Base-by-base conservation (phyloP, 1,140 invertebrate species). In the Daktulosphaira vitifoliae region DNA sequence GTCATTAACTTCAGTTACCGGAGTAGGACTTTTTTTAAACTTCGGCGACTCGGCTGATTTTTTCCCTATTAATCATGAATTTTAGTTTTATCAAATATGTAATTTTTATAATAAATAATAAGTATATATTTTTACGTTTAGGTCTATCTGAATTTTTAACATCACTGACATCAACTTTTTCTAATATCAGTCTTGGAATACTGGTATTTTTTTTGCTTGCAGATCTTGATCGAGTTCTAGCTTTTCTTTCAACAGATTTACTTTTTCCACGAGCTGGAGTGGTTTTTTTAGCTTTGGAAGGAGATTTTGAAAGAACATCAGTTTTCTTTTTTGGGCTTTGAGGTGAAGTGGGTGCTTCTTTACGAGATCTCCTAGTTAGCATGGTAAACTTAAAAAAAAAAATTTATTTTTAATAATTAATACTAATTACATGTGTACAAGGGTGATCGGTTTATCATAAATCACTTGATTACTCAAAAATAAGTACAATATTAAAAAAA, bases 351-450 rank as follows among this genome's bases (percentile, higher is more conserved):
- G 29, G 5, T 0, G 8, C 42, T 33, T 62, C 56, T 48, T 33
- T 48, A 5, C 56, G 42, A 20, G 56, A 48, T 22, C 42, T 62
- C 46, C 56, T 62, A 3, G 56, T 62, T 11, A 62, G 20, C 42
- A 48, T 62, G n/a, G 25, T 6, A 0, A 59, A 7, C 42, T 48
- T 13, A 22, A 46, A 48, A 56, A 56, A 6, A 42, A 42, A 42
- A 9, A n/a, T n/a, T n/a, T n/a, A n/a, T n/a, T n/a, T n/a, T n/a
- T n/a, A n/a, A n/a, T n/a, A n/a, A n/a, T n/a, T n/a, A n/a, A n/a
- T n/a, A n/a, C n/a, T n/a, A n/a, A n/a, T n/a, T n/a, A n/a, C n/a
- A n/a, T n/a, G n/a, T n/a, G n/a, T n/a, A n/a, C n/a, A n/a, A n/a
- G n/a, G n/a, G n/a, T n/a, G n/a, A n/a, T n/a, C n/a, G n/a, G n/a